A percentile compares a stretch with the other conserved stretches of the same genome.
phyloP scores from a whole-genome alignment of 2,797 vertebrate genomes.

The Clarias laeviceps region DNA sequence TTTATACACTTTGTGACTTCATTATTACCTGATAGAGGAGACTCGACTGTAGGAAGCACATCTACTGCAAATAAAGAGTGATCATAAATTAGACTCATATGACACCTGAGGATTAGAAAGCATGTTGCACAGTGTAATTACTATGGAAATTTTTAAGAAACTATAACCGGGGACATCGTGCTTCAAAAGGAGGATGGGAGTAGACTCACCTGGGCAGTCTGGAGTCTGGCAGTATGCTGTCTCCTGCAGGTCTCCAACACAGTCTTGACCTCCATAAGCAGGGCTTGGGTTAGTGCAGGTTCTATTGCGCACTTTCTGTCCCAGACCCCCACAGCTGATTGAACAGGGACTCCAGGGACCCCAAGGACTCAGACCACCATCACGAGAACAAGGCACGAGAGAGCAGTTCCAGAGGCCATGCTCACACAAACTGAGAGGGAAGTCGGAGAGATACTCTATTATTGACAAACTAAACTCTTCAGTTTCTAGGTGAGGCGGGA shows the following conservation, averaged over 20 bases:
- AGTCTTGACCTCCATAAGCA: constrained; percentile 72
- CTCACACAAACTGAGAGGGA: constrained; percentile 72
- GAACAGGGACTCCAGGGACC: constrained; percentile 82
- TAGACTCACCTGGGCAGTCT: constrained; percentile 78
- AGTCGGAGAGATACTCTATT: neutral
- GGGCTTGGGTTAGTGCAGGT: constrained; percentile 72
- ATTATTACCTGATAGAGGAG: constrained; percentile 75
- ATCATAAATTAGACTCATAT: neutral
- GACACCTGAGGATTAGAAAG: neutral
- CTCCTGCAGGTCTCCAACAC: constrained; percentile 74
- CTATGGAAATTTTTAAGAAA: neutral
- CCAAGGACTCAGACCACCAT: constrained; percentile 77
- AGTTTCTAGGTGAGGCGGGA: neutral
- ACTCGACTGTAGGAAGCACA: constrained; percentile 69
- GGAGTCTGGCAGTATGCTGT: constrained; percentile 80
- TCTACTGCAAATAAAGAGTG: constrained; percentile 59
- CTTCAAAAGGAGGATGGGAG: neutral
- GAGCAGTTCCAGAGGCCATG: constrained; percentile 81
- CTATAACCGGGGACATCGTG: neutral
- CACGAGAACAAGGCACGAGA: constrained; percentile 69
- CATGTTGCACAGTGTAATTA: neutral
- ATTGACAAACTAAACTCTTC: neutral
- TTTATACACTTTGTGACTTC: neutral
- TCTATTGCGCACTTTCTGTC: constrained; percentile 76
- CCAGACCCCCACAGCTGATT: constrained; percentile 81